phyloP scores from a whole-genome alignment of 1,140 invertebrate genomes.

The Neodiprion virginianus region DNA sequence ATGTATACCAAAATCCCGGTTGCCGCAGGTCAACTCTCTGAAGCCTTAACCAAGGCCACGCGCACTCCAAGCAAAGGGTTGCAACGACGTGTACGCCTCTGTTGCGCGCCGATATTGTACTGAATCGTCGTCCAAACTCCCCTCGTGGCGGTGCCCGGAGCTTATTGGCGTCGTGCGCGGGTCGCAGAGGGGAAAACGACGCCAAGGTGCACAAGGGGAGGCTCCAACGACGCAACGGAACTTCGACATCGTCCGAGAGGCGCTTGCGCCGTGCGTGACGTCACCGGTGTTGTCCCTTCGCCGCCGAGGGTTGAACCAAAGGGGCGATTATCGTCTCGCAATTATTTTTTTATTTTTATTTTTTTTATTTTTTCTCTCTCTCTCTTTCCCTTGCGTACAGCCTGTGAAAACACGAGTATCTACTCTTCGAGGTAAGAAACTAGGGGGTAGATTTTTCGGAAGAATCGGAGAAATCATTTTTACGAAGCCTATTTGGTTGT shows the following conservation, averaged over 20 bases:
- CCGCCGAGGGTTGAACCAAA: no score
- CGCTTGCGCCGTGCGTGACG: not conserved
- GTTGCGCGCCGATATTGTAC: conserved; percentile 5
- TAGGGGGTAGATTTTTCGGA: no score
- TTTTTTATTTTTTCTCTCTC: no score
- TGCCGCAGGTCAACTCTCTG: conserved; percentile 18
- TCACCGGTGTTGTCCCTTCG: not conserved
- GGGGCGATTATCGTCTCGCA: no score
- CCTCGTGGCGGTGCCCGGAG: not conserved
- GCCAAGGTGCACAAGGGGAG: conserved; percentile 3
- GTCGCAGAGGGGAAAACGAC: not conserved
- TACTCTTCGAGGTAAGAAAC: no score
- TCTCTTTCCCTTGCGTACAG: no score
- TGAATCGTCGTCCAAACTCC: not conserved
- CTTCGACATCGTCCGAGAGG: not conserved
- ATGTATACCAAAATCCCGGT: conserved; percentile 45
- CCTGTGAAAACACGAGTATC: no score
- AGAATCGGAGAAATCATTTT: no score
- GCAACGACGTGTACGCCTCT: not conserved
- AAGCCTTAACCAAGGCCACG: not conserved
- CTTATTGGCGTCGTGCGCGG: not conserved
- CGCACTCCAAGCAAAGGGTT: conserved; percentile 2
- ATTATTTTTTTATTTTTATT: no score
- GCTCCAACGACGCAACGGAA: not conserved
- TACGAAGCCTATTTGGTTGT: no score